Conservation (phyloP, 2,888 invertebrate species). For the Synanthedon andrenaeformis region DNA sequence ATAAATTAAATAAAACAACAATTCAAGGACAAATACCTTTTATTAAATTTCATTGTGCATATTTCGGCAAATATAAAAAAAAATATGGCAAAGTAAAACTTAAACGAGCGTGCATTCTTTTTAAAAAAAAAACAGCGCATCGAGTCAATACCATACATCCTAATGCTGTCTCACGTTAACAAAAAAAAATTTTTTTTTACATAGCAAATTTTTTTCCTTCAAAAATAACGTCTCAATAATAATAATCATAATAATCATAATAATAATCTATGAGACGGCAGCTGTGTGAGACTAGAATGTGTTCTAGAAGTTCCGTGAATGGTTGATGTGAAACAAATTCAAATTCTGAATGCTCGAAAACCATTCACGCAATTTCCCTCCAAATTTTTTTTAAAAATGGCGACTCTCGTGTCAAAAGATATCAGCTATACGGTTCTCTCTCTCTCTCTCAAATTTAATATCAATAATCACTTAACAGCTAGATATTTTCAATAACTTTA, state of each 20-base stretch:
- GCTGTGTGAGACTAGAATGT: slow-evolving; percentile 46
- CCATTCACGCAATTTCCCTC: slow-evolving; percentile 18
- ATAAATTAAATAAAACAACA: slow-evolving; percentile 38
- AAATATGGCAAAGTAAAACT: slow-evolving; percentile 54
- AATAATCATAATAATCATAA: not conserved
- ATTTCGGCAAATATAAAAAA: slow-evolving; percentile 56
- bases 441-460: slow-evolving; percentile 31
- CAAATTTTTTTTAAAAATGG: not conserved
- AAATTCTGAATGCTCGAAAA: slow-evolving; percentile 7
- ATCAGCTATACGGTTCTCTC: slow-evolving; percentile 20
- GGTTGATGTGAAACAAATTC: slow-evolving; percentile 9
- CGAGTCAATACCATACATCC: slow-evolving; percentile 14
- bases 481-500: slow-evolving; percentile 41
- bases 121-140: slow-evolving; percentile 17
- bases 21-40: slow-evolving; percentile 59
- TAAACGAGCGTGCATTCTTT: slow-evolving; percentile 41
- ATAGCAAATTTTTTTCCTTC: slow-evolving; percentile 25
- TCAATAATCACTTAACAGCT: slow-evolving; percentile 37
- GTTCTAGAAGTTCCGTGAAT: slow-evolving; percentile 18
- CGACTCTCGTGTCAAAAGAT: slow-evolving; percentile 7
- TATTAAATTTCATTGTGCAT: slow-evolving; percentile 67
- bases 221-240: slow-evolving; percentile 41
- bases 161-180: not conserved
- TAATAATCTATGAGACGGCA: slow-evolving; percentile 38
- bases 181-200: slow-evolving; percentile 21